A percentile compares a stretch with the other conserved stretches of the same genome.
Evolutionary conservation across 2,888 invertebrate species (phyloP).

Genomic region (Noctua janthina): DNA sequence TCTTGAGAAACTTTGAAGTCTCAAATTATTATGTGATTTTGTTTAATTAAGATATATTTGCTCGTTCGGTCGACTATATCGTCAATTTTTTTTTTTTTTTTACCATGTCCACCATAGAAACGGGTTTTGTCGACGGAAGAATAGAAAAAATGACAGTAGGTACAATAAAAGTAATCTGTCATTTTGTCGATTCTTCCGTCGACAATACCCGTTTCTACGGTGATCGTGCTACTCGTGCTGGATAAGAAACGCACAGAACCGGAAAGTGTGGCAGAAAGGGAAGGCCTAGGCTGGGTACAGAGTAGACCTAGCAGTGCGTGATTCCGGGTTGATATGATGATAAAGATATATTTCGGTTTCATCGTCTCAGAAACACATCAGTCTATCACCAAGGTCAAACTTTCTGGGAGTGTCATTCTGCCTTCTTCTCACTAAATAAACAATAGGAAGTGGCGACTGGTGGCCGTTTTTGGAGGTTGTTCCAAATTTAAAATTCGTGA

Average conservation of each 20-base stretch:
- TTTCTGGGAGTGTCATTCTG: neutral
- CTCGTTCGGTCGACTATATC: too few relatives aligned
- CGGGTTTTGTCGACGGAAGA: too few relatives aligned
- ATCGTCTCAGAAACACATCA: neutral
- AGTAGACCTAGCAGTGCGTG: too few relatives aligned
- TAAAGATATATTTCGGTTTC: neutral
- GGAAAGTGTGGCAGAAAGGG: neutral
- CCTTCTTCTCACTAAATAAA: neutral
- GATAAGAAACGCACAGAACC: neutral
- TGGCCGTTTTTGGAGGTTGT: neutral
- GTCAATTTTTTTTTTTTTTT: too few relatives aligned
- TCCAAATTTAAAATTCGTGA: neutral
- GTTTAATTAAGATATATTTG: neutral
- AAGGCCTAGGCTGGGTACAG: neutral
- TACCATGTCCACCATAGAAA: too few relatives aligned
- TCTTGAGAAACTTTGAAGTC: neutral
- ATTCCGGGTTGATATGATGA: too few relatives aligned
- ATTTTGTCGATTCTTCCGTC: too few relatives aligned
- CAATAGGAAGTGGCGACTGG: neutral
- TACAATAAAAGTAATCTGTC: too few relatives aligned
- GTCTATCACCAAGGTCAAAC: neutral
- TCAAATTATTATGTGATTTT: slow-evolving; percentile 30
- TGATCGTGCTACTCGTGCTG: too few relatives aligned
- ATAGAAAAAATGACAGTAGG: too few relatives aligned
- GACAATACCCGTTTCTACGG: too few relatives aligned